Conservation (phyloP, 2,888 invertebrate genomes). For the Lydus trimaculatus region DNA sequence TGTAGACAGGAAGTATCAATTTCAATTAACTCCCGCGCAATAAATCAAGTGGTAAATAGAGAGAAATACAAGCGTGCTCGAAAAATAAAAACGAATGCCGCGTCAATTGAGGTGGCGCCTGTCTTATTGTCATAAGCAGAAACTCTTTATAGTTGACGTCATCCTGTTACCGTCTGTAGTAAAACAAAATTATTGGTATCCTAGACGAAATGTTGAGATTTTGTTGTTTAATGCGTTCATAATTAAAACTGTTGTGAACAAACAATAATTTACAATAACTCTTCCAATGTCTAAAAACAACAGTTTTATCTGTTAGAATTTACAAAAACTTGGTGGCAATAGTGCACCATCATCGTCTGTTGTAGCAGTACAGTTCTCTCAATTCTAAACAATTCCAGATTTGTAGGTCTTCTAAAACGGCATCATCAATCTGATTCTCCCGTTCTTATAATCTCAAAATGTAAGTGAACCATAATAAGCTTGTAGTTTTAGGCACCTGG, state of each 20-base stretch:
- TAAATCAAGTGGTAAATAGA: slow-evolving; percentile 60
- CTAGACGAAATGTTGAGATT: not conserved
- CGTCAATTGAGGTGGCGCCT: slow-evolving; percentile 60
- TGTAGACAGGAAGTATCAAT: slow-evolving; percentile 58
- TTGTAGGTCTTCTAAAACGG: too few species aligned
- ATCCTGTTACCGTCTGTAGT: slow-evolving; percentile 44
- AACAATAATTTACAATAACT: not conserved
- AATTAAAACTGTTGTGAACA: not conserved
- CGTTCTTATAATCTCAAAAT: too few species aligned
- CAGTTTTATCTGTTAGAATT: too few species aligned
- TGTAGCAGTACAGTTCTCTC: too few species aligned
- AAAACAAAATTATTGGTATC: slow-evolving; percentile 40
- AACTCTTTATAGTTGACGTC: slow-evolving; percentile 51
- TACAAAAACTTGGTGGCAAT: too few species aligned
- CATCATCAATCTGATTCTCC: too few species aligned
- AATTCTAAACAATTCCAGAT: too few species aligned
- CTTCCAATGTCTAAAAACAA: too few species aligned
- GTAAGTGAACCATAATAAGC: too few species aligned
- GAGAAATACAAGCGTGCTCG: slow-evolving; percentile 54
- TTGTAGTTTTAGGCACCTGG: too few species aligned
- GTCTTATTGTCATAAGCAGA: slow-evolving; percentile 53
- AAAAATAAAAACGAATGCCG: slow-evolving; percentile 56
- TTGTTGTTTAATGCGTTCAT: not conserved
- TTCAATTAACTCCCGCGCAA: slow-evolving; percentile 58
- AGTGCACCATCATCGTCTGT: too few species aligned